A percentile compares a stretch with the other conserved stretches of the same genome.
These are phyloP conservation scores for Pseudanteris insignis DNA, from an alignment of 2,888 invertebrate species.

Conservation along the genomic window DNA sequence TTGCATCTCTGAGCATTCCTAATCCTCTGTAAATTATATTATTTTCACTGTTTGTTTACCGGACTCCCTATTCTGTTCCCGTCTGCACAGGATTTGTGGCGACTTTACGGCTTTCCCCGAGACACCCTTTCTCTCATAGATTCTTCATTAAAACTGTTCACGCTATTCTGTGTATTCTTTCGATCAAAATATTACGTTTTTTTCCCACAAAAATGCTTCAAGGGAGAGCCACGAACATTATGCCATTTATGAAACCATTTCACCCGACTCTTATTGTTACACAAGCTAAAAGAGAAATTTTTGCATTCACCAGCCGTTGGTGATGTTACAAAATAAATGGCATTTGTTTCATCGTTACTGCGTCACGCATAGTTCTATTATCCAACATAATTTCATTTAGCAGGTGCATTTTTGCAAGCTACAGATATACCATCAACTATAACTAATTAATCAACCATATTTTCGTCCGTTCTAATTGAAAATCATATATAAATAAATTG, in stretches of 20 bases:
- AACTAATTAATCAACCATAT: too few relatives aligned
- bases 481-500: too few relatives aligned
- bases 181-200: constrained; percentile 39
- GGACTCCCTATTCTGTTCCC: constrained; percentile 59
- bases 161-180: constrained; percentile 40
- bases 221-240: constrained; percentile 14
- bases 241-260: constrained; percentile 28
- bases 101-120: constrained; percentile 63
- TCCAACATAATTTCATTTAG: too few relatives aligned
- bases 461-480: too few relatives aligned
- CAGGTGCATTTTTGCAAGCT: too few relatives aligned
- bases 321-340: too few relatives aligned
- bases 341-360: too few relatives aligned
- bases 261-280: constrained; percentile 11
- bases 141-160: constrained; percentile 50
- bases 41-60: constrained; percentile 67
- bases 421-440: too few relatives aligned
- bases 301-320: too few relatives aligned
- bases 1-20: constrained; percentile 59
- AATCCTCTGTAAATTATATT: constrained; percentile 67
- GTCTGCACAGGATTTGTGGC: constrained; percentile 64
- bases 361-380: too few relatives aligned
- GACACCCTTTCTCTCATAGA: constrained; percentile 48
- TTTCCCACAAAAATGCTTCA: constrained; percentile 10
- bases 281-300: constrained; percentile 4